Conservation (phyloP, 2,797 vertebrate genomes). For the Helostoma temminkii region DNA sequence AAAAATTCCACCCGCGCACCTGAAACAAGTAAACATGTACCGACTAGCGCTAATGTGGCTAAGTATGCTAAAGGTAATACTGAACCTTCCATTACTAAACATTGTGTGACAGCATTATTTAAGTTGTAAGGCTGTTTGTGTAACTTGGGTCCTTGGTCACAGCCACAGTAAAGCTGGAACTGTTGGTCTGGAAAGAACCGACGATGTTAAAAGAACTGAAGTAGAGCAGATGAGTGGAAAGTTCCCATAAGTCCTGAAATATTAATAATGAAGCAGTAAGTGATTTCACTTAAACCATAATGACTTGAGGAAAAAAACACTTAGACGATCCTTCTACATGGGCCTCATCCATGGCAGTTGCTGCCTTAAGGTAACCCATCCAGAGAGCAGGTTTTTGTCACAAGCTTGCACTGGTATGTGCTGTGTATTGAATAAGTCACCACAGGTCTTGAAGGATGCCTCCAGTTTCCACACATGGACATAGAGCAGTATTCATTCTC, state of each 20-base stretch:
- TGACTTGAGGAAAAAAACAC: too few relatives aligned
- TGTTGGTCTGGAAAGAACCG: too few relatives aligned
- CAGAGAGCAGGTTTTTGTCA: slow-evolving; percentile 41
- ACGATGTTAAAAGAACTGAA: too few relatives aligned
- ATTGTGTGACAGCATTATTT: not conserved
- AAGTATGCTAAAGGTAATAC: not conserved
- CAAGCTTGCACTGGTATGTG: not conserved
- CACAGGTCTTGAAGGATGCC: slow-evolving; percentile 44
- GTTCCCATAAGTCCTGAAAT: not conserved
- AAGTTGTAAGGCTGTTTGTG: too few relatives aligned
- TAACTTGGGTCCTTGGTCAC: not conserved
- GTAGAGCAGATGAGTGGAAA: too few relatives aligned
- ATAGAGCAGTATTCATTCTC: slow-evolving; percentile 49
- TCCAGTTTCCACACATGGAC: slow-evolving; percentile 40
- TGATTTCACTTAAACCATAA: too few relatives aligned
- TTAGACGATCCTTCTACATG: too few relatives aligned
- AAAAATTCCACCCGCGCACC: not conserved
- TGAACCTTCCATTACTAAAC: not conserved
- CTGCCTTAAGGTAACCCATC: not conserved
- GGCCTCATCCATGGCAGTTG: not conserved
- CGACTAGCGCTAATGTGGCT: not conserved
- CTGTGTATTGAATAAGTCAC: slow-evolving; percentile 54
- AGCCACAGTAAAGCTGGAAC: not conserved
- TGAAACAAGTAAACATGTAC: not conserved
- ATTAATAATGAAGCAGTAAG: not conserved